Conservation (phyloP, 2,888 invertebrate genomes). For the Apocheima hispidaria region DNA sequence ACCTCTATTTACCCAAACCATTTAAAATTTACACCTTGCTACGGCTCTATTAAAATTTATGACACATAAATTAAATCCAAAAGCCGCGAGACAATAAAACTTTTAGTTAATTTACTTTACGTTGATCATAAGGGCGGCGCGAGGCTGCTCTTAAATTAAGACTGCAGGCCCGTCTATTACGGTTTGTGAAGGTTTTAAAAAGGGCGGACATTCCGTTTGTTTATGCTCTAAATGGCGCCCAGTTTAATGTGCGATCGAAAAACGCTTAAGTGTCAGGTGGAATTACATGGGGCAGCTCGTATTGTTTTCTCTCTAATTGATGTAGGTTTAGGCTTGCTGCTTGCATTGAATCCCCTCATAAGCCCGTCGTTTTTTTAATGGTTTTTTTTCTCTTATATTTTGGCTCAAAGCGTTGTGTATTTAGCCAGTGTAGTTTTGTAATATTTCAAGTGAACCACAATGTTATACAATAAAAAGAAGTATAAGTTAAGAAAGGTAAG, state of each 20-base stretch:
- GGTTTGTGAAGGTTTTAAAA: constrained; percentile 51
- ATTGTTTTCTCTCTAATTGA: constrained; percentile 60
- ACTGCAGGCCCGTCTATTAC: constrained; percentile 33
- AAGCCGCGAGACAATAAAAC: constrained; percentile 34
- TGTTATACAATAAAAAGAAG: too few species aligned
- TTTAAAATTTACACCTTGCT: constrained; percentile 28
- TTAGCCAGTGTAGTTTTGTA: too few species aligned
- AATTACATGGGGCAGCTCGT: constrained; percentile 54
- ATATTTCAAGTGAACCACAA: too few species aligned
- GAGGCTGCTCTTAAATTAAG: constrained; percentile 44
- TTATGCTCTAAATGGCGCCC: constrained; percentile 53
- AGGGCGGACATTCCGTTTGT: constrained; percentile 54
- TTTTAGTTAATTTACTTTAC: constrained; percentile 33
- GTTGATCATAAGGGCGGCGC: constrained; percentile 32
- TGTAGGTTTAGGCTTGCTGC: constrained; percentile 46
- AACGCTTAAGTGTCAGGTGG: constrained; percentile 62
- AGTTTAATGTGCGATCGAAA: constrained; percentile 61
- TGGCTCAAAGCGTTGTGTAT: too few species aligned
- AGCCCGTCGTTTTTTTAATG: constrained; percentile 38
- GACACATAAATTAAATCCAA: constrained; percentile 30
- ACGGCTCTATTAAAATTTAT: constrained; percentile 24
- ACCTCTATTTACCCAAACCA: constrained; percentile 19
- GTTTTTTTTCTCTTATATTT: too few species aligned
- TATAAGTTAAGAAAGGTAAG: too few species aligned
- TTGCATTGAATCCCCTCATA: constrained; percentile 38